Base-by-base conservation (phyloP, 2,113 vertebrate genomes). In the Nestor notabilis region DNA sequence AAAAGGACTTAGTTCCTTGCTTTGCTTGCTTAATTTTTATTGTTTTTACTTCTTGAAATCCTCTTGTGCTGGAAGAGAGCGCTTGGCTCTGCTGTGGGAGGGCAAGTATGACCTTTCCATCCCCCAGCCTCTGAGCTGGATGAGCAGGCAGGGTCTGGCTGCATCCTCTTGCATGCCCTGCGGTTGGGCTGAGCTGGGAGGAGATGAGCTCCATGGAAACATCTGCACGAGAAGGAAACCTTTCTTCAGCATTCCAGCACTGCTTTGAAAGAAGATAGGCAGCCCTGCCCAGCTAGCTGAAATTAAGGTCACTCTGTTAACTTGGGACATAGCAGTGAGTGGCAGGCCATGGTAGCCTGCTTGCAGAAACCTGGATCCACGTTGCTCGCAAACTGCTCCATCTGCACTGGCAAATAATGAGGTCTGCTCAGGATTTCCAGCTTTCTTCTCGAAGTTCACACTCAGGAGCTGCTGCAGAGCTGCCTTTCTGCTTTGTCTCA, bases 161-260 rank as follows among this genome's bases (percentile, higher is more conserved):
- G 46, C 31, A 31, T 44, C 21, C 10, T 20, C 49, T 15, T 4
- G 15, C 16, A 2, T 1, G 3, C 23, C 33, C 27, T 0, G 0
- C 1, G 4, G 27, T 65, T 43, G 56, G 27, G 63, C 68, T 65
- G 77, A 79, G 49, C 61, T 29, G 52, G 56, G 88, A 70, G 37
- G 37, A 47, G 28, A 35, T 43, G 68, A 66, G 64, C 72, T 83
- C 69, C 46, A 46, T 37, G 46, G 90, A 87, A 92, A 78, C 60
- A 31, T 25, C 27, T 71, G 27, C 47, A 13, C 1, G 1, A 0
- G 0, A 70, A 81, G 35, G 31, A 83, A 70, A n/a, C 31, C 29
- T 81, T 55, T 81, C 33, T 35, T 20, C 3, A 9, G 39, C 1
- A 0, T 46, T 63, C 41, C 2, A 2, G 18, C 71, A 17, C 8